Conservation (phyloP, 1,140 invertebrate species). For the Ruditapes philippinarum region DNA sequence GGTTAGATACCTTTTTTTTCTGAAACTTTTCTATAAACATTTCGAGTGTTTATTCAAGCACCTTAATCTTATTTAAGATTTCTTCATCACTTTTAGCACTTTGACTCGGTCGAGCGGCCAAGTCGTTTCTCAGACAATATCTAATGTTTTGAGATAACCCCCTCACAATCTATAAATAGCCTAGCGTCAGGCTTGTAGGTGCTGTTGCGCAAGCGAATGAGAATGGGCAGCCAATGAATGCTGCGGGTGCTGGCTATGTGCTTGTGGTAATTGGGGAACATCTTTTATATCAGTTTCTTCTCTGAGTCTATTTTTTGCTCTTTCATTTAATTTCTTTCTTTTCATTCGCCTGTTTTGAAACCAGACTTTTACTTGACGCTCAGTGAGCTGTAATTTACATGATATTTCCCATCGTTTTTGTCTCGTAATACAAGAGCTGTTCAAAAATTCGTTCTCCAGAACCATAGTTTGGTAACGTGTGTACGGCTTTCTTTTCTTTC, state of each 20-base stretch:
- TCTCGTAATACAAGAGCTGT: constrained; percentile 90
- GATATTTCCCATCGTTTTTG: constrained; percentile 96
- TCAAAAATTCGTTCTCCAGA: constrained; percentile 90
- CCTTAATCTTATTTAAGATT: neutral
- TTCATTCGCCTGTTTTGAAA: constrained; percentile 99
- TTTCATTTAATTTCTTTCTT: constrained; percentile 94
- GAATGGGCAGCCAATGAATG: constrained; percentile 60
- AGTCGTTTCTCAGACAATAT: constrained; percentile 9
- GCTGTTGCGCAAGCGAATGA: constrained; percentile 57
- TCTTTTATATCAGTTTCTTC: constrained; percentile 76
- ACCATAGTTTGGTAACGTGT: constrained; percentile 94
- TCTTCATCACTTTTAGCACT: neutral
- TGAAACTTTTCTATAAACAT: constrained; percentile 11
- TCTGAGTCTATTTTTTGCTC: constrained; percentile 78
- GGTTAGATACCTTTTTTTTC: neutral
- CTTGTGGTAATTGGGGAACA: constrained; percentile 66
- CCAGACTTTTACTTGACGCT: constrained; percentile 93
- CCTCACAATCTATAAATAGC: neutral
- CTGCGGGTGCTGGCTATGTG: constrained; percentile 66
- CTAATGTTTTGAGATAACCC: constrained; percentile 39
- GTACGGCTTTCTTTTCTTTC: constrained; percentile 94
- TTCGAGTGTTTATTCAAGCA: constrained; percentile 13
- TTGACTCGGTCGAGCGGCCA: neutral
- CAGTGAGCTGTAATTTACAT: constrained; percentile 95
- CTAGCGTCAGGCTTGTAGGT: constrained; percentile 60